Percentiles rank a stretch among this genome's conserved stretches.
Conservation (phyloP, 2,888 invertebrate genomes). For the Drosophila leonis region DNA sequence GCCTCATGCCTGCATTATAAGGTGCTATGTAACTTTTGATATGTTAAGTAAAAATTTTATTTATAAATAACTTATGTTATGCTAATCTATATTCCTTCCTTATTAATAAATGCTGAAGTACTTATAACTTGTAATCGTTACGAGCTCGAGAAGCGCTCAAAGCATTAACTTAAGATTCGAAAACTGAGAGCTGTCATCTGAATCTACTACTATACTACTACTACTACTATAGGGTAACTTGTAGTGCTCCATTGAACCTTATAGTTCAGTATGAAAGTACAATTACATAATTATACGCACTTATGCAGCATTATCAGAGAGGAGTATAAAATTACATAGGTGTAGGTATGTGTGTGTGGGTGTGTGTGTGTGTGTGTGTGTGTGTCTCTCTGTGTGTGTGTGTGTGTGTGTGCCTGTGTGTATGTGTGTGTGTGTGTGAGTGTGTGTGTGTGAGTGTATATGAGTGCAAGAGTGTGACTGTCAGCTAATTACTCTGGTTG, state of each 20-base stretch:
- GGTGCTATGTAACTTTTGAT: too few species aligned
- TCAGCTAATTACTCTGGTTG: slow-evolving; percentile 67
- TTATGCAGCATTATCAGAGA: neutral
- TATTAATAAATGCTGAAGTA: neutral
- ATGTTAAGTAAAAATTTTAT: too few species aligned
- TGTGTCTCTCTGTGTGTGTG: slow-evolving; percentile 5
- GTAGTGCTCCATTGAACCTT: neutral
- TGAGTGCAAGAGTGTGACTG: slow-evolving; percentile 18
- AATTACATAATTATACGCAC: slow-evolving; percentile 17
- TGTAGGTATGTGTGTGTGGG: slow-evolving; percentile 51
- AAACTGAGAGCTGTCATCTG: neutral
- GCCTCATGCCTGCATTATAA: too few species aligned
- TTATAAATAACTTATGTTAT: too few species aligned
- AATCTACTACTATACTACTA: too few species aligned
- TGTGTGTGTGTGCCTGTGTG: slow-evolving; percentile 29
- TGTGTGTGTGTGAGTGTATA: neutral
- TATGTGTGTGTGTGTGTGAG: slow-evolving; percentile 53
- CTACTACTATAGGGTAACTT: too few species aligned
- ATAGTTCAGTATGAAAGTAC: slow-evolving; percentile 14
- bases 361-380: slow-evolving; percentile 29
- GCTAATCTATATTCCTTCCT: neutral
- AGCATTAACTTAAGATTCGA: too few species aligned
- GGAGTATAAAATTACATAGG: slow-evolving; percentile 58
- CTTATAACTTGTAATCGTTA: too few species aligned
- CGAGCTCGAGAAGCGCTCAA: too few species aligned